A percentile compares a stretch with the other conserved stretches of the same genome.
These are phyloP conservation scores for Hydractinia symbiolongicarpus DNA, from an alignment of 30 jellyfish, hydroid and myxozoan species.

Conservation along the genomic window DNA sequence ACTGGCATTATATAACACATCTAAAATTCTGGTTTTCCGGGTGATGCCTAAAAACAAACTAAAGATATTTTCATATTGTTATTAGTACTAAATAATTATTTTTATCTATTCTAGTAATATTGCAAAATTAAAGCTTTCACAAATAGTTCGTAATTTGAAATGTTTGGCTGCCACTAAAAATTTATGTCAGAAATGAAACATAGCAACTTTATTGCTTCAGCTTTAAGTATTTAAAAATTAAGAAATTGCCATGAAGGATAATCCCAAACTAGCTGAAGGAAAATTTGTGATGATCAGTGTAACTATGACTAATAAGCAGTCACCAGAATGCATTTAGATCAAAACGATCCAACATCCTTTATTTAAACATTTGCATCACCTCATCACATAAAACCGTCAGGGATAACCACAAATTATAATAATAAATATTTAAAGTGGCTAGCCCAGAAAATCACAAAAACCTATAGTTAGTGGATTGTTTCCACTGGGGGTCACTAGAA, in stretches of 20 bases:
- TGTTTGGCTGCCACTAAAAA: no score
- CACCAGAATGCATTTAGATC: slow-evolving; percentile 42
- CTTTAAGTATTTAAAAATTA: no score
- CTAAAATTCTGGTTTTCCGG: slow-evolving; percentile 72
- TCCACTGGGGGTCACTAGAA: no score
- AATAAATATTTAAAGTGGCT: no score
- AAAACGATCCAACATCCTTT: slow-evolving; percentile 40
- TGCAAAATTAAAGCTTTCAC: neutral
- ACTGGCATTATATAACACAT: slow-evolving; percentile 94
- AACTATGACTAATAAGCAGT: slow-evolving; percentile 57
- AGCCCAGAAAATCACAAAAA: no score
- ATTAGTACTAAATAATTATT: neutral
- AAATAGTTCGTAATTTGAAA: no score
- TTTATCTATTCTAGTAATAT: neutral
- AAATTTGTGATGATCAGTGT: slow-evolving; percentile 57
- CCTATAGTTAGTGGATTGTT: no score
- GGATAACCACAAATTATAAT: no score
- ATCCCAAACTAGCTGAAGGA: neutral
- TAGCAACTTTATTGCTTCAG: no score
- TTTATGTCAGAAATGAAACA: no score
- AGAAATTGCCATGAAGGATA: no score
- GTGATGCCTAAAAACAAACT: slow-evolving; percentile 42
- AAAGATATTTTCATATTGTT: neutral
- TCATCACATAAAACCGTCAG: no score
- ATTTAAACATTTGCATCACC: neutral